Base-by-base conservation (phyloP, 2,888 invertebrate genomes). In the Calameuta idolon region DNA sequence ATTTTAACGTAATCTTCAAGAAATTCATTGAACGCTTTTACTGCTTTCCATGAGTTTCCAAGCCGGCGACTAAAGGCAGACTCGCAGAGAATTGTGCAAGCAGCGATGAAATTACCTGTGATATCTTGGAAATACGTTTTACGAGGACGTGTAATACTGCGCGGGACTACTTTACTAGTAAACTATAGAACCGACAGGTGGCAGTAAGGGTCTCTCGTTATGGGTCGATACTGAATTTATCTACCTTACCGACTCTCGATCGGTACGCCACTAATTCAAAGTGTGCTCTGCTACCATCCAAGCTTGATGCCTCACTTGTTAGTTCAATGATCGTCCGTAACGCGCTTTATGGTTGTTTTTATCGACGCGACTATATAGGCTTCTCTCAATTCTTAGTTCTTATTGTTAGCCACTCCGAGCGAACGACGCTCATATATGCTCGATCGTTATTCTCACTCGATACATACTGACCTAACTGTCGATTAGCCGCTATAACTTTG, bases 271-370 rank as follows among this genome's bases (percentile, higher is more conserved):
- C 81, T 84, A 85, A 87, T 87, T 88, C 88, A 86, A 86, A 83
- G 82, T 76, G 81, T 81, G 3, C 78, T 78, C 78, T 82, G 83
- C 87, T 89, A 89, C 88, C 89, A 85, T 86, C 89, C 81, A 88
- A 88, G 89, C 85, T 83, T 83, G 82, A 81, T 84, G 83, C 81
- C 83, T 85, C 84, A 80, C 76, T 75, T 85, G 88, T 87, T 86
- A 91, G 91, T 90, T 88, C 90, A 85, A 90, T 89, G 87, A 88
- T 91, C 83, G 87, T 85, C 90, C 89, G 89, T 90, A 87, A 90
- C 85, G 87, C 88, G 89, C 88, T 89, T 91, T 89, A 90, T 89
- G 87, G 88, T 88, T 89, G 89, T 89, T 90, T 89, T 90, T 90
- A 90, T 91, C 91, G 91, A 91, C 91, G 69, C 30, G 69, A 40